phyloP scores from a whole-genome alignment of 2,888 invertebrate species.

The Drosophila percnosoma region DNA sequence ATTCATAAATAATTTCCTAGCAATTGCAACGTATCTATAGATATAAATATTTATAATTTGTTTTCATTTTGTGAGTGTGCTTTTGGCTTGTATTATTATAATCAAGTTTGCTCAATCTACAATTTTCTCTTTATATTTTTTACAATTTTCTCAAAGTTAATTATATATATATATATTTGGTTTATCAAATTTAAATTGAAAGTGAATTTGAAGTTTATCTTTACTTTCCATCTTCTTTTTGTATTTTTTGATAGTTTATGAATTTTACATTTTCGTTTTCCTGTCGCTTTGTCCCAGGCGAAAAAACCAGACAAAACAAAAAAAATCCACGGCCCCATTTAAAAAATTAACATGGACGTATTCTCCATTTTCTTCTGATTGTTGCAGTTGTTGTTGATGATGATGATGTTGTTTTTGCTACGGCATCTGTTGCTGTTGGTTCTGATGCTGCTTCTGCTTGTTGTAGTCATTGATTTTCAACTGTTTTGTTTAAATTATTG shows the following conservation, averaged over 20 bases:
- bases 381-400: constrained; percentile 13
- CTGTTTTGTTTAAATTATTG: constrained; percentile 31
- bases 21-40: constrained; percentile 35
- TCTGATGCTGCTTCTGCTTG: constrained; percentile 15
- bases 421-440: constrained; percentile 32
- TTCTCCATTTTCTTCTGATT: constrained; percentile 19
- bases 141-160: not conserved
- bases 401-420: constrained; percentile 10
- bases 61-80: constrained; percentile 11
- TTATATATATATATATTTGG: constrained; percentile 24
- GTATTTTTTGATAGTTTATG: constrained; percentile 19
- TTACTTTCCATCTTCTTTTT: constrained; percentile 6
- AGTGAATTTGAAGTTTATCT: constrained; percentile 33
- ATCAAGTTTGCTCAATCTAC: constrained; percentile 5
- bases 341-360: constrained; percentile 31
- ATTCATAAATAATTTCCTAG: constrained; percentile 38
- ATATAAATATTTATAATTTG: constrained; percentile 19
- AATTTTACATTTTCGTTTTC: constrained; percentile 50
- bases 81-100: constrained; percentile 8
- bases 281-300: constrained; percentile 45
- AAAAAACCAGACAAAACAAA: constrained; percentile 42
- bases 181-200: constrained; percentile 44
- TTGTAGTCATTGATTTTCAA: constrained; percentile 26
- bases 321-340: constrained; percentile 53
- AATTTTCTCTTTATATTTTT: constrained; percentile 28